Evolutionary conservation across 2,113 vertebrate species (phyloP), one percentile per base, ranked within the genome.

Genomic region (Chiloscyllium plagiosum): DNA sequence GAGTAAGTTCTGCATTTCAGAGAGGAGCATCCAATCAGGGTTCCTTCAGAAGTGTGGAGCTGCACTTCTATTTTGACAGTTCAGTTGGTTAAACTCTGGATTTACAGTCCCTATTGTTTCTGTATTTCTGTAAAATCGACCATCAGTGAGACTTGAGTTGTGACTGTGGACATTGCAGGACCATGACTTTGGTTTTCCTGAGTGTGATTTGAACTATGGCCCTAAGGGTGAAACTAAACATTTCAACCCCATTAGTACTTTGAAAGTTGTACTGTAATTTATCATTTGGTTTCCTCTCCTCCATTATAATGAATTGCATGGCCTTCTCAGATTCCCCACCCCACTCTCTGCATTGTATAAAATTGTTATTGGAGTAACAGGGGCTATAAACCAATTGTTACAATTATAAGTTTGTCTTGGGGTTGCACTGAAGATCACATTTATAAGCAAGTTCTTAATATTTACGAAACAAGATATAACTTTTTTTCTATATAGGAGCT

Each of bases 331-430:
- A 69, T 50, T 47, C 68, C 42, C 8, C 65, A 69, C 47, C 24
- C 10, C 66, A n/a, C n/a, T 76, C 37, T 50, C 24, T 47, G 70
- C 94, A 50, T 12, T 52, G 24, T 47, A 95, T 29, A 12, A 95
- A 72, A 95, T 19, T 29, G 22, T 76, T 76, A 72, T 42, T 7
- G 22, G 7, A 37, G 17, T 24, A 95, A 76, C 12, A 22, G 33
- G 20, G n/a, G 89, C n/a, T 61, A 66, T 93, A 93, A 93, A 93
- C 61, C 61, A 93, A 4, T n/a, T 93, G 89, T 66, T 93, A 37
- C 89, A 93, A 37, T 66, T 37, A 66, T 68, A 66, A 66, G 89
- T 4, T 93, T 93, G n/a, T 93, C 89, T 37, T 93, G 61, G 22
- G 33, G 15, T 66, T n/a, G 12, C 20, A n/a, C 42, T 37, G 66